Conservation (phyloP, 2,888 invertebrate species). For the Dicyrtomina minuta region DNA sequence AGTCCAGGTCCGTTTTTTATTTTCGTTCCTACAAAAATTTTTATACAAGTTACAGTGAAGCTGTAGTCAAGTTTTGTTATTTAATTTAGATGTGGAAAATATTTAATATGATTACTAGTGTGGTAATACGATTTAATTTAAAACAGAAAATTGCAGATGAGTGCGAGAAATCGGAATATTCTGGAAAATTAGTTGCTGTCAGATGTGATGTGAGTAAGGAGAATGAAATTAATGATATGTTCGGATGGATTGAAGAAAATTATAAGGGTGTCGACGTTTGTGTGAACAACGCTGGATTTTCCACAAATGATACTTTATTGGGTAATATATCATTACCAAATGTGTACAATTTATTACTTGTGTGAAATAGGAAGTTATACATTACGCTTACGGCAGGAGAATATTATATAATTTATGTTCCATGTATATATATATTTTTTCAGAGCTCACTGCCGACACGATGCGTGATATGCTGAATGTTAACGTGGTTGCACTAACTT, state of each 20-base stretch:
- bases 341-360: background rate
- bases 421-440: background rate
- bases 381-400: background rate
- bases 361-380: background rate
- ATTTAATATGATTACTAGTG: too few relatives aligned
- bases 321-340: too few relatives aligned
- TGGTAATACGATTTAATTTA: too few relatives aligned
- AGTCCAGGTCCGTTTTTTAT: slow-evolving; percentile 40
- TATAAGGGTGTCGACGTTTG: slow-evolving; percentile 44
- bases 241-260: slow-evolving; percentile 42
- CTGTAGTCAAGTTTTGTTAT: too few relatives aligned
- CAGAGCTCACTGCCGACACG: too few relatives aligned
- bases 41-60: too few relatives aligned
- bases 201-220: slow-evolving; percentile 45
- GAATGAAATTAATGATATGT: slow-evolving; percentile 42
- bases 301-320: slow-evolving; percentile 24
- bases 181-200: slow-evolving; percentile 40
- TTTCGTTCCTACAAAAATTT: too few relatives aligned
- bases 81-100: too few relatives aligned
- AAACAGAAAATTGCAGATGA: slow-evolving; percentile 37
- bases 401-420: background rate
- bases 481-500: too few relatives aligned
- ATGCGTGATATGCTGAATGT: too few relatives aligned
- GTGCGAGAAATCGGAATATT: slow-evolving; percentile 35
- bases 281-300: slow-evolving; percentile 47